Evolutionary conservation across 2,113 vertebrate genomes (phyloP).

Genomic region (Fregetta grallaria): DNA sequence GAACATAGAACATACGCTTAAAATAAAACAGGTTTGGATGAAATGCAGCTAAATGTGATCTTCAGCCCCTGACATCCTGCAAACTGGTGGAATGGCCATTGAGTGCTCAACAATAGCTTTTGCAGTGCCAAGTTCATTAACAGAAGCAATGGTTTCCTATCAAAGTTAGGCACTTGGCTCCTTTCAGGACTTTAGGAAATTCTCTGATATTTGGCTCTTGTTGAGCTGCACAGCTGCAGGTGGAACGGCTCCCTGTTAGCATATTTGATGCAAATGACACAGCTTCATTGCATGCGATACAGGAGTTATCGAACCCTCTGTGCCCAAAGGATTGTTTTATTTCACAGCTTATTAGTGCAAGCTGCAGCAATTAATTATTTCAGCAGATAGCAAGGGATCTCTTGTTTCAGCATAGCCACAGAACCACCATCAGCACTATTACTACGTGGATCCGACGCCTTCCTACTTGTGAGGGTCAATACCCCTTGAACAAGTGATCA

Average conservation of each 20-base stretch:
- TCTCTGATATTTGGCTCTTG: background rate
- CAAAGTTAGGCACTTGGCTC: background rate
- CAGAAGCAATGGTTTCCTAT: background rate
- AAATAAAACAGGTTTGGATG: background rate
- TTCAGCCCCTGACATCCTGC: background rate
- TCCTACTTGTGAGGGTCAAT: background rate
- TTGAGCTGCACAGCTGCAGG: background rate
- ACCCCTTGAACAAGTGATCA: rapidly evolving
- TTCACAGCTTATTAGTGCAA: background rate
- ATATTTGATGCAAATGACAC: background rate
- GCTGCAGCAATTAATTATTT: background rate
- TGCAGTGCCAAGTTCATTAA: background rate
- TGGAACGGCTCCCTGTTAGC: background rate
- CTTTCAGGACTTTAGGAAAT: background rate
- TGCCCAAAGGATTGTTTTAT: background rate
- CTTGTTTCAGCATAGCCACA: background rate
- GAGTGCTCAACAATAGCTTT: background rate
- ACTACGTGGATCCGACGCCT: rapidly evolving
- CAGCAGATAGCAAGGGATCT: background rate
- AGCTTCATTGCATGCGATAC: background rate
- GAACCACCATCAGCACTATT: background rate
- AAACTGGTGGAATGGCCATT: background rate
- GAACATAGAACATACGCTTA: background rate
- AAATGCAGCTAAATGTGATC: background rate
- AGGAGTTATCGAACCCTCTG: background rate